These are phyloP conservation scores for Gnathonemus echidnorhynchus DNA, from an alignment of 2,113 vertebrate genomes.

Conservation along the genomic window DNA sequence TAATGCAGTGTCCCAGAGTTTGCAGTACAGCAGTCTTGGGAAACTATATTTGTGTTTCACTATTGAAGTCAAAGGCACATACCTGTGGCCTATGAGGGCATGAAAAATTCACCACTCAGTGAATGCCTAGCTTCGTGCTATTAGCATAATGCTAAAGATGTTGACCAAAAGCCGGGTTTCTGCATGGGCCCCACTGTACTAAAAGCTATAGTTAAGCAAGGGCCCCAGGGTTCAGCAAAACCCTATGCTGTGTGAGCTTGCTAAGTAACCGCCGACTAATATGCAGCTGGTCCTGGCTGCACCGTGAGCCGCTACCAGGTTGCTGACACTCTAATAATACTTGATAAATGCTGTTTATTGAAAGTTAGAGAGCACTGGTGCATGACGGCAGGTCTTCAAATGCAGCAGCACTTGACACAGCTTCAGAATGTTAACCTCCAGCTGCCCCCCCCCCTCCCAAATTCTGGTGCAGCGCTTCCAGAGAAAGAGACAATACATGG, in stretches of 20 bases:
- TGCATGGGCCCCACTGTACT: not conserved
- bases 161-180: not conserved
- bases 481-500: slow-evolving; percentile 45
- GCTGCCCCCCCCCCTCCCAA: slow-evolving; percentile 10
- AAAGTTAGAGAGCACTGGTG: slow-evolving; percentile 17
- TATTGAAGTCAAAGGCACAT: not conserved
- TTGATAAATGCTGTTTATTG: slow-evolving; percentile 19
- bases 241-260: not conserved
- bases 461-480: slow-evolving; percentile 41
- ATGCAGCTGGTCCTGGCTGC: not conserved
- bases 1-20: not conserved
- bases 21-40: not conserved
- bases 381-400: slow-evolving; percentile 30
- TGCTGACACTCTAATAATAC: slow-evolving; percentile 17
- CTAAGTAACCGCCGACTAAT: not conserved
- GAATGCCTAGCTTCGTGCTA: not conserved
- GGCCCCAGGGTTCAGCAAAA: not conserved
- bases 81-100: not conserved
- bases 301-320: not conserved
- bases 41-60: not conserved
- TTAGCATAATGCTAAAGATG: not conserved
- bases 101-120: not conserved
- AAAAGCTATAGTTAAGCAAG: not conserved
- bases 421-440: slow-evolving; percentile 31
- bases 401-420: slow-evolving; percentile 37